Base-by-base conservation (phyloP, 2,113 vertebrate genomes). In the Campylomormyrus numenius region DNA sequence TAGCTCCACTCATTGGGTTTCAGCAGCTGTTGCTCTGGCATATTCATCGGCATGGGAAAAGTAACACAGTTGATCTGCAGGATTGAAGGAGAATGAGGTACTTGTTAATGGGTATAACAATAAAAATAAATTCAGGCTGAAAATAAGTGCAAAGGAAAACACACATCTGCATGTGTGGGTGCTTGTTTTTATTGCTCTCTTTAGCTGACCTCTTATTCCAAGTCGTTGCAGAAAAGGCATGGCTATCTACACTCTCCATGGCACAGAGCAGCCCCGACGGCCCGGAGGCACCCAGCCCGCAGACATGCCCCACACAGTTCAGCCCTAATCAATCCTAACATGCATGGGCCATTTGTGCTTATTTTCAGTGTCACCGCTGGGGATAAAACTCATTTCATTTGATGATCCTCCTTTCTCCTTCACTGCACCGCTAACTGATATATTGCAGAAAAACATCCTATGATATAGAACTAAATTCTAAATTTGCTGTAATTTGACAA, bases 1-100 rank as follows among this genome's bases (percentile, higher is more conserved):
- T 99, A 99, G 95, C 98, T 99, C 98, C 98, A 99, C 91, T 99
- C 98, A 0, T 95, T 94, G 4, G 98, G 98, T 89, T 99, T 99
- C 92, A 99, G 95, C 91, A 99, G 96, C 94, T 98, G 98, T 92
- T 99, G 98, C 91, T 99, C 98, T 0, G 96, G 94, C 96, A 97
- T 96, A 66, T 95, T 95, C 17, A 97, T 96, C 17, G 96, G 96
- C 45, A 97, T 95, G 3, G 98, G 98, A 90, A 99, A 99, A 3
- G 98, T 99, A 94, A 99, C 97, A 45, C 96, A 97, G 95, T 99
- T 99, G 93, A 99, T 96, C 97, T 99, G 95, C 21, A 89, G 91
- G 31, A 91, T 42, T 42, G 88, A n/a, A 52, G 89, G 24, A 52
- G 21, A 91, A 3, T 2, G 85, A 6, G 80, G 48, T 90, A 24